Conservation (phyloP, 2,113 vertebrate genomes). For the Chaetodon trifascialis region DNA sequence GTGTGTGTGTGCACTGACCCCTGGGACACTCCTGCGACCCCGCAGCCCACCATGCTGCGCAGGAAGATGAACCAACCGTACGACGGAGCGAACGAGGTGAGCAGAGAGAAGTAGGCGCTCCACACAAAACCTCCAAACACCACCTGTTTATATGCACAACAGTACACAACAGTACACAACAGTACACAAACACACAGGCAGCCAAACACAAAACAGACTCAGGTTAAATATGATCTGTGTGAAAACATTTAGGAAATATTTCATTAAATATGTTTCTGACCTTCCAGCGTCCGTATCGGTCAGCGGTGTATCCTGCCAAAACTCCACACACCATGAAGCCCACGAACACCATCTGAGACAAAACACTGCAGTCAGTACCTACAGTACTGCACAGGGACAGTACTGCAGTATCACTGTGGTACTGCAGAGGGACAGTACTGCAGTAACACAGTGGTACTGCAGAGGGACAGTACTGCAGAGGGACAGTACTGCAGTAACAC, state of each 20-base stretch:
- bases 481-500: too few relatives aligned
- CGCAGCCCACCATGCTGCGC: constrained; percentile 93
- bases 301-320: constrained; percentile 89
- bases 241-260: background rate
- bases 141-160: constrained; percentile 78
- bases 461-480: too few relatives aligned
- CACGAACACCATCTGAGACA: constrained; percentile 94
- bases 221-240: background rate
- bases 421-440: too few relatives aligned
- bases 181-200: background rate
- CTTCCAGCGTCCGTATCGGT: constrained; percentile 95
- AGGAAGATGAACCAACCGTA: constrained; percentile 96
- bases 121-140: constrained; percentile 92
- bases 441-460: background rate
- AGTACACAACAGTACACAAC: background rate
- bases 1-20: constrained; percentile 83
- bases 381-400: background rate
- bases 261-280: constrained; percentile 75
- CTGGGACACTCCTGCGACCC: constrained; percentile 91
- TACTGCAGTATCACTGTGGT: too few relatives aligned
- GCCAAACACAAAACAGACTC: background rate
- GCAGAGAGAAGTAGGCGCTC: constrained; percentile 93
- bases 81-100: constrained; percentile 93
- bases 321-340: constrained; percentile 96
- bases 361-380: background rate